Percentiles rank a stretch among this genome's conserved stretches.
These are phyloP conservation scores for Drosophila affinis DNA, from an alignment of 2,888 invertebrate species.

Conservation along the genomic window DNA sequence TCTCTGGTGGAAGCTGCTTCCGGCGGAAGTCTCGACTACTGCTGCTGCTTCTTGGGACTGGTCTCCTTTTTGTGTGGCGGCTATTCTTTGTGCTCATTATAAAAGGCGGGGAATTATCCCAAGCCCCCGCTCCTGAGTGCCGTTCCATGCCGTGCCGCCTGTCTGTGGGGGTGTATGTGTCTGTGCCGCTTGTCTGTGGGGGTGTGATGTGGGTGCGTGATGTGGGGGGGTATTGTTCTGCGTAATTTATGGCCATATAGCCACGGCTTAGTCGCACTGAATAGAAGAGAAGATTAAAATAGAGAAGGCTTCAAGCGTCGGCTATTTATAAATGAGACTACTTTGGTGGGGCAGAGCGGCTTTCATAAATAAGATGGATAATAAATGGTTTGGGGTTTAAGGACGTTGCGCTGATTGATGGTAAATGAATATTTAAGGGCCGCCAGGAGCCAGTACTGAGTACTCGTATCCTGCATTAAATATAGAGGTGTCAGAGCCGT, in stretches of 20 bases:
- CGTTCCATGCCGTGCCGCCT: not conserved
- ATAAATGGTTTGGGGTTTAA: not conserved
- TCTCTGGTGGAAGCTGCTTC: not conserved
- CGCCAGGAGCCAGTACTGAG: conserved; percentile 2
- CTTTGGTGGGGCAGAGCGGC: conserved; percentile 1
- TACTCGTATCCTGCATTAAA: conserved; percentile 6
- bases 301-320: conserved; percentile 46
- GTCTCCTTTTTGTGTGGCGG: conserved; percentile 33
- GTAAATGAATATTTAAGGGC: conserved; percentile 19
- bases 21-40: conserved; percentile 27
- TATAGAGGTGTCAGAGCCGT: not conserved
- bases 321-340: conserved; percentile 31
- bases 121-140: conserved; percentile 9
- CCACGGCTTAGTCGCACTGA: conserved; percentile 6
- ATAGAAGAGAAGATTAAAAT: not conserved
- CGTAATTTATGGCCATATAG: conserved; percentile 59
- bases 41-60: too few relatives aligned
- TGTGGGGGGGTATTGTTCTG: conserved; percentile 22
- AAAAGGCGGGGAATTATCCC: conserved; percentile 54
- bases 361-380: conserved; percentile 23
- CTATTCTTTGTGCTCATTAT: conserved; percentile 61
- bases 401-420: conserved; percentile 27
- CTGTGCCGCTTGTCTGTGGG: conserved; percentile 3
- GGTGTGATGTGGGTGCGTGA: not conserved
- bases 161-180: conserved; percentile 12